Evolutionary conservation across 2,888 invertebrate genomes (phyloP).

Genomic region (Cetonia aurata): DNA sequence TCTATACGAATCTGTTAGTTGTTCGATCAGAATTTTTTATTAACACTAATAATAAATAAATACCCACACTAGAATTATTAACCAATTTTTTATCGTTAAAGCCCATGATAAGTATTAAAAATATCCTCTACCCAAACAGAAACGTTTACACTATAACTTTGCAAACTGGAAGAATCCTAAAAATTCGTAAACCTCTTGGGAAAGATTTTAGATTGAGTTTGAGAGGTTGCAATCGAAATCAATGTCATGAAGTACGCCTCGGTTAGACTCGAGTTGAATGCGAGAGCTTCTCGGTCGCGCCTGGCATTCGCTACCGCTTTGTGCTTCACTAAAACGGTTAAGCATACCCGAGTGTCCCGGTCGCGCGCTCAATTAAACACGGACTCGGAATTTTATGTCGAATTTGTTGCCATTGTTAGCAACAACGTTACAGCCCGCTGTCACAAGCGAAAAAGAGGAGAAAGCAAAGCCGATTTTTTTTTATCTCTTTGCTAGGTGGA

Average conservation of each 20-base stretch:
- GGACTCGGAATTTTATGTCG: conserved; percentile 31
- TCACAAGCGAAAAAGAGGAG: conserved; percentile 3
- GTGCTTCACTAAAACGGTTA: conserved; percentile 31
- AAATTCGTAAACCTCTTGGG: no score
- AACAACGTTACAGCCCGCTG: conserved; percentile 8
- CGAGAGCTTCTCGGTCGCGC: conserved; percentile 30
- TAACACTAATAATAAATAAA: no score
- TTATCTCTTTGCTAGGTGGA: no score
- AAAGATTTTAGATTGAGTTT: neutral
- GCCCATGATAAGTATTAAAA: no score
- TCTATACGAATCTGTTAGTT: no score
- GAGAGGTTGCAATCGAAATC: neutral
- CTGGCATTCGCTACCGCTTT: conserved; percentile 26
- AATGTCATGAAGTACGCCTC: neutral
- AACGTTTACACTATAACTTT: no score
- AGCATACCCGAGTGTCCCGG: conserved; percentile 21
- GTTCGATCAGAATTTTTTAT: no score
- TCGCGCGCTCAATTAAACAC: conserved; percentile 36
- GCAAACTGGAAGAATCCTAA: no score
- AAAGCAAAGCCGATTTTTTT: neutral
- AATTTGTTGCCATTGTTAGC: conserved; percentile 11
- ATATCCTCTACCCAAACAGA: no score
- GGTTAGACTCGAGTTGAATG: conserved; percentile 16
- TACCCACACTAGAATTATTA: no score
- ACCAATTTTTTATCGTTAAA: no score